Evolutionary conservation across 2,888 invertebrate species (phyloP).

Genomic region (Opisthograptis luteolata): DNA sequence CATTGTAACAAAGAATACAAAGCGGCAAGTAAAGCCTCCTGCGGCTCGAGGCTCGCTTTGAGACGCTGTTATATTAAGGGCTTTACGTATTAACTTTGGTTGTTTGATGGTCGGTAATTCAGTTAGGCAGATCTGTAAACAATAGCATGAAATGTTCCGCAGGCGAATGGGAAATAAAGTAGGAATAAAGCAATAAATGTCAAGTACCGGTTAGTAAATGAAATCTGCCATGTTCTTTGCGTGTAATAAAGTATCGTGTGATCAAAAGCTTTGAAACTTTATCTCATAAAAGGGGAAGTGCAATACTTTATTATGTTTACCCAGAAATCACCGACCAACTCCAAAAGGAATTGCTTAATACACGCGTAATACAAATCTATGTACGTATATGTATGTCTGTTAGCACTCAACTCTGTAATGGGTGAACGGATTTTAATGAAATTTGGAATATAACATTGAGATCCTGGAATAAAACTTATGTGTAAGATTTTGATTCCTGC

Average conservation of each 20-base stretch:
- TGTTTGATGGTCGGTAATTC: conserved; percentile 55
- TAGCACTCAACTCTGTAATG: no score
- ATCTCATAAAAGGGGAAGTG: background rate
- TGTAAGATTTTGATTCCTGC: no score
- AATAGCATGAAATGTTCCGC: conserved; percentile 13
- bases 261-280: conserved; percentile 1
- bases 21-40: conserved; percentile 62
- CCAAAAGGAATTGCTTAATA: no score
- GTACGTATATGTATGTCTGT: no score
- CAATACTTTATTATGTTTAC: conserved; percentile 10
- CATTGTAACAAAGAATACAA: conserved; percentile 75
- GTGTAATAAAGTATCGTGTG: background rate
- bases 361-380: no score
- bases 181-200: conserved; percentile 21
- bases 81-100: conserved; percentile 58
- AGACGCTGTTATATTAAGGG: conserved; percentile 57
- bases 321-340: conserved; percentile 2
- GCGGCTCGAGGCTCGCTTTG: conserved; percentile 53
- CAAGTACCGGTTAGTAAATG: conserved; percentile 6
- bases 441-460: no score
- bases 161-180: conserved; percentile 9
- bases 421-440: no score
- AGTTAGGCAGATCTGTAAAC: conserved; percentile 40
- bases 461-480: no score
- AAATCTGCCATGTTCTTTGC: conserved; percentile 7